Base-by-base conservation (phyloP, 2,797 vertebrate genomes). In the Megalops cyprinoides region DNA sequence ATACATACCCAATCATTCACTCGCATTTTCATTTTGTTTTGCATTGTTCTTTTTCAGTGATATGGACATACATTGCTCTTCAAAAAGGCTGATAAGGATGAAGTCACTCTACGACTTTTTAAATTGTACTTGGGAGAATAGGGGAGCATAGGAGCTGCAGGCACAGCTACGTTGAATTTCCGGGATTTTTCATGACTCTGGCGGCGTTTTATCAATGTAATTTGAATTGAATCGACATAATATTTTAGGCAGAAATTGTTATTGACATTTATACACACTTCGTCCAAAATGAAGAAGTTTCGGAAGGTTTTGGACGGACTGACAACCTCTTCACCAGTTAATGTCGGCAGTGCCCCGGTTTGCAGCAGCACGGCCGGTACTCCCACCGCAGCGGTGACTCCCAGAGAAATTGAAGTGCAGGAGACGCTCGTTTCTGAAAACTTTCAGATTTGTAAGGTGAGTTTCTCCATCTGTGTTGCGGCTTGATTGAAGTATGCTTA, bases 391-490 rank as follows among this genome's bases (percentile, higher is more conserved):
- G 93, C 92, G 90, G 79, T 80, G 15, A 93, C 96, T 78, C 96
- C 95, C 84, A 93, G 93, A 79, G 98, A 99, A 0, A 88, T 94
- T 81, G 97, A 98, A 85, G 90, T 99, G 87, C 97, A 96, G 82
- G 98, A 99, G 91, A 98, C 95, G 0, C 92, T 99, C 4, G 95
- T 96, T 84, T 97, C 97, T 51, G 98, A 99, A 86, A 96, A 97
- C 94, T 99, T 99, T 90, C 97, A 98, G 78, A 94, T 99, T 78
- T 97, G 96, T 88, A 99, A 99, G 97, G 98, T 99, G 95, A 93
- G 94, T 93, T 15, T n/a, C 15, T 55, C n/a, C 34, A 34, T 80
- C 42, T 18, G 42, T 34, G 6, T 39, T 44, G 10, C 18, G 46
- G 42, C 6, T 12, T 67, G 15, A 4, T 18, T 67, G 34, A 8